Evolutionary conservation across 2,113 vertebrate species (phyloP), one percentile per base, ranked within the genome.

Genomic region (Catagonus wagneri): DNA sequence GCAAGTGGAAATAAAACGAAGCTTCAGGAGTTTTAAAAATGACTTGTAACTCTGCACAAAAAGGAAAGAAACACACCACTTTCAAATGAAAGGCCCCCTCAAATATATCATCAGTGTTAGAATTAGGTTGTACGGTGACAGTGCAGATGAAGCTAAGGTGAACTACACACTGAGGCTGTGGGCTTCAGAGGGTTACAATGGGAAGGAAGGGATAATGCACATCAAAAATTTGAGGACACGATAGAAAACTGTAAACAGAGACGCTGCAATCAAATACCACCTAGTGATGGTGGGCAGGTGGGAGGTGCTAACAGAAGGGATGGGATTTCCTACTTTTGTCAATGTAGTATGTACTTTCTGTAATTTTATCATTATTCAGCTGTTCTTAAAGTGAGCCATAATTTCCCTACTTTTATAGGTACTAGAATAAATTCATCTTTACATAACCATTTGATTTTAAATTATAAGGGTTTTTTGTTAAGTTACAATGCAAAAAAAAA

Each of bases 11-110:
- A 63, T 72, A 27, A 83, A 44, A 88, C 60, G 60, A 84, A 58
- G 27, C 90, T 97, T 89, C 65, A 83, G 80, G 27, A 34, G 56
- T 88, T 85, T 75, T 84, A 79, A 97, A 97, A 83, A 83, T 56
- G 25, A 76, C 71, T 66, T 20, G 15, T 14, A 80, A 69, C 20
- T 92, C 22, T 16, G 3, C 25, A 58, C 65, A 71, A 71, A 89
- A 94, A 68, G 69, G 19, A 56, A 71, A 83, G 63, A 92, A 95
- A 88, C 6, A 34, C 0, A 91, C 23, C 54, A 81, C 52, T 66
- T 88, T 83, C 36, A 92, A 92, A 81, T 74, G 84, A 93, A 92
- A 94, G 39, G 27, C 11, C 32, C 9, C 76, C 39, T 60, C 79
- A 65, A 52, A 34, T 72, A 58, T 34, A 84, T 9, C 65, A 17